Evolutionary conservation across 2,797 vertebrate genomes (phyloP).

Genomic region (Otolemur crassicaudatus): DNA sequence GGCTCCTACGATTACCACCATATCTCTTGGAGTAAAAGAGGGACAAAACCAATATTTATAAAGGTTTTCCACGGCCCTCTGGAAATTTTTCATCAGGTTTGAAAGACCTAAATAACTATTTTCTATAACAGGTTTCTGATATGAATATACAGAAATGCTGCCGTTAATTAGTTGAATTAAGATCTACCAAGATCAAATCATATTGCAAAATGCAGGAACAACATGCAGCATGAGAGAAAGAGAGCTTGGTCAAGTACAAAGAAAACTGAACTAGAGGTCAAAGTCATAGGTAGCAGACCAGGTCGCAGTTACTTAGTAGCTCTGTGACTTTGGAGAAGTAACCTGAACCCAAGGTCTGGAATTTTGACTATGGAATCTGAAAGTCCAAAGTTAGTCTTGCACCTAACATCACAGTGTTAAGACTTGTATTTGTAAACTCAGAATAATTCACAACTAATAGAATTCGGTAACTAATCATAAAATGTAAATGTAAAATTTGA

Average conservation of each 20-base stretch:
- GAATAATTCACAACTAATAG: not conserved
- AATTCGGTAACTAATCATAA: not conserved
- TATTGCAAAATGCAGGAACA: not conserved
- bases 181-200: not conserved
- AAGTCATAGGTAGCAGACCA: not conserved
- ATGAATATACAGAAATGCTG: not conserved
- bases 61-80: not conserved
- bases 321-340: not conserved
- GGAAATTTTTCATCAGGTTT: slow-evolving; percentile 30
- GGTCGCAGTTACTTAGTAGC: not conserved
- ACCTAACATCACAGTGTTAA: not conserved
- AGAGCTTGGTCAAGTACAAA: not conserved
- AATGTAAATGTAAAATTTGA: not conserved
- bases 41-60: slow-evolving; percentile 15
- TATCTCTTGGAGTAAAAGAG: not conserved
- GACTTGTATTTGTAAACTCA: not conserved
- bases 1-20: not conserved
- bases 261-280: not conserved
- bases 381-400: not conserved
- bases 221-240: not conserved
- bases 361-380: not conserved
- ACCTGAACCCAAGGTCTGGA: not conserved
- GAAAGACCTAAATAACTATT: slow-evolving; percentile 15
- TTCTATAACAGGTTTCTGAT: slow-evolving; percentile 18
- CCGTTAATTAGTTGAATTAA: slow-evolving; percentile 31